These are phyloP conservation scores for Conopomorpha cramerella DNA, from an alignment of 1,140 invertebrate genomes.

Conservation along the genomic window DNA sequence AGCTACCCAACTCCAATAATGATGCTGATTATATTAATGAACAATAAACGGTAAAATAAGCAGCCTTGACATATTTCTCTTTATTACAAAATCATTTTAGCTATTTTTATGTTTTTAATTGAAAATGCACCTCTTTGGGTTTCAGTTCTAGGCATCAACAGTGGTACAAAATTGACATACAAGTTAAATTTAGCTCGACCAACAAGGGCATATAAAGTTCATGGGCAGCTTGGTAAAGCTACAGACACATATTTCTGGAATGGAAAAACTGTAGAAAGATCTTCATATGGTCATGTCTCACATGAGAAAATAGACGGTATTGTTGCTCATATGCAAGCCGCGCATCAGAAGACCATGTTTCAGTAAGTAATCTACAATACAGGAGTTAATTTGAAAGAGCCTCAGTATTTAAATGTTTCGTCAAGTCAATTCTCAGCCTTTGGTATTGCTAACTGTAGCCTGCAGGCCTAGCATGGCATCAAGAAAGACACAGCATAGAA, in stretches of 20 bases:
- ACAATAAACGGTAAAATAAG: not conserved
- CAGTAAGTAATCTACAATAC: constrained; percentile 68
- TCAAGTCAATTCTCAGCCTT: too few species aligned
- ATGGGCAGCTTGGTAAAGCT: constrained; percentile 71
- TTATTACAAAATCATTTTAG: too few species aligned
- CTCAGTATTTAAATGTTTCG: too few species aligned
- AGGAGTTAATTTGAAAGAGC: too few species aligned
- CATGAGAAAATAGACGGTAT: constrained; percentile 65
- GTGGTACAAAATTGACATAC: constrained; percentile 50
- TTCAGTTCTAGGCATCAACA: constrained; percentile 69
- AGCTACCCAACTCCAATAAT: too few species aligned
- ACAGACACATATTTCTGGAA: constrained; percentile 69
- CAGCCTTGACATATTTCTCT: not conserved
- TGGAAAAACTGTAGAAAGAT: constrained; percentile 71
- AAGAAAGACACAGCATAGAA: too few species aligned
- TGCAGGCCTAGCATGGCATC: too few species aligned
- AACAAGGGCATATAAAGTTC: constrained; percentile 69
- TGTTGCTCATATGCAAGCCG: constrained; percentile 70
- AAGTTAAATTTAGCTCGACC: constrained; percentile 55
- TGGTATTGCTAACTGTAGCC: too few species aligned
- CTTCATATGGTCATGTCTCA: constrained; percentile 69
- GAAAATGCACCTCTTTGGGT: too few species aligned
- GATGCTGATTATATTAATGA: too few species aligned
- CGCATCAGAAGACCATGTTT: constrained; percentile 77
- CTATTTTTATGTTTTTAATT: too few species aligned